Percentiles rank a stretch among this genome's conserved stretches.
Evolutionary conservation across 2,888 invertebrate species (phyloP).

Genomic region (Zygaena filipendulae): DNA sequence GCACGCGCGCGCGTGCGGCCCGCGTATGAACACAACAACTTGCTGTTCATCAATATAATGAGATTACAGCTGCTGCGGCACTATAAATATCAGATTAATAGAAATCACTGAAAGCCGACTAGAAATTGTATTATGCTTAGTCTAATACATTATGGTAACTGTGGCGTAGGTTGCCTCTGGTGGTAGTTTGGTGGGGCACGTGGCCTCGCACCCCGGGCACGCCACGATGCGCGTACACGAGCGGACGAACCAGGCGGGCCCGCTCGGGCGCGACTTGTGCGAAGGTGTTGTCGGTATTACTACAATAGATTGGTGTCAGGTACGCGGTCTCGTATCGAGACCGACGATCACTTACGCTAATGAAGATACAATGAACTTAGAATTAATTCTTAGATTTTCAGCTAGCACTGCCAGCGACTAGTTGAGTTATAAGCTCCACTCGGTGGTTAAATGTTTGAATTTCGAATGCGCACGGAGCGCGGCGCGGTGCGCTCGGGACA

Average conservation of each 20-base stretch:
- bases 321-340: constrained; percentile 48
- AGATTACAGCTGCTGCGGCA: constrained; percentile 37
- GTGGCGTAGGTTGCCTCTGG: constrained; percentile 21
- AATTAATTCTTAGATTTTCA: no score
- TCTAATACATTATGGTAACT: constrained; percentile 42
- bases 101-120: constrained; percentile 66
- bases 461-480: no score
- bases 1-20: constrained; percentile 15
- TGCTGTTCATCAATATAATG: constrained; percentile 48
- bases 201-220: no score
- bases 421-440: no score
- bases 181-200: no score
- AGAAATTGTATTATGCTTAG: constrained; percentile 59
- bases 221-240: constrained; percentile 11
- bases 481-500: no score
- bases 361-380: constrained; percentile 31
- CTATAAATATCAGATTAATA: constrained; percentile 47
- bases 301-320: constrained; percentile 50
- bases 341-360: constrained; percentile 37
- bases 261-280: constrained; percentile 28
- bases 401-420: constrained; percentile 49
- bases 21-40: constrained; percentile 43
- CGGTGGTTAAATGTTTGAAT: no score
- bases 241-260: constrained; percentile 12
- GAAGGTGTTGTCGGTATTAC: constrained; percentile 18